Base-by-base conservation (phyloP, 2,113 vertebrate species). In the Perccottus glenii region DNA sequence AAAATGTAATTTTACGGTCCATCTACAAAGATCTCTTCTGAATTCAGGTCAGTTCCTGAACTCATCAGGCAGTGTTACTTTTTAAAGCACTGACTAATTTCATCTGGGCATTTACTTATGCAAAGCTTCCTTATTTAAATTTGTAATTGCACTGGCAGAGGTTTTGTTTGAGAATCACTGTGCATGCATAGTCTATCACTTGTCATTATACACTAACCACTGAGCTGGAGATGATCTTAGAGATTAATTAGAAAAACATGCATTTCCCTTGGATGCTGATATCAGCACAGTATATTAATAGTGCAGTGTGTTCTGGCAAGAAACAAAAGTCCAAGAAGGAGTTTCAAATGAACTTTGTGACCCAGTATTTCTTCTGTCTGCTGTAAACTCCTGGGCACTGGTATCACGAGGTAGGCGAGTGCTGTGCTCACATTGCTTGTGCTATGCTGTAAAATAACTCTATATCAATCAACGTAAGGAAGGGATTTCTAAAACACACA, bases 201-300 rank as follows among this genome's bases (percentile, higher is more conserved):
- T 43, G 58, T 80, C 33, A 67, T 64, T 62, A 59, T 35, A n/a
- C 65, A 53, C 52, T 35, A 61, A 7, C 46, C 66, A 38, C 40
- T 69, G 73, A 69, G 52, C 49, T 60, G 65, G 19, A 45, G 32
- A 65, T 27, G 50, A 67, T 80, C 55, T 4, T n/a, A 51, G 15
- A 36, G 57, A 66, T 73, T 56, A 57, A 61, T 7, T 15, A 16
- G 38, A 57, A 46, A 46, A 46, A 46, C 9, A 46, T 14, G 38
- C 5, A 27, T 65, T 45, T 33, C 38, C 15, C 51, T 19, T 12
- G 44, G 42, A 40, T 40, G 38, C 38, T 5, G 38, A 40, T 40
- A 40, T 40, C 38, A 40, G 8, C 38, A 40, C 1, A 40, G 38
- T 40, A 8, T 40, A 40, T 6, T 40, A 40, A 40, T 40, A 27